These are phyloP conservation scores for Andrena hattorfiana DNA, from an alignment of 2,888 invertebrate genomes.

Conservation along the genomic window DNA sequence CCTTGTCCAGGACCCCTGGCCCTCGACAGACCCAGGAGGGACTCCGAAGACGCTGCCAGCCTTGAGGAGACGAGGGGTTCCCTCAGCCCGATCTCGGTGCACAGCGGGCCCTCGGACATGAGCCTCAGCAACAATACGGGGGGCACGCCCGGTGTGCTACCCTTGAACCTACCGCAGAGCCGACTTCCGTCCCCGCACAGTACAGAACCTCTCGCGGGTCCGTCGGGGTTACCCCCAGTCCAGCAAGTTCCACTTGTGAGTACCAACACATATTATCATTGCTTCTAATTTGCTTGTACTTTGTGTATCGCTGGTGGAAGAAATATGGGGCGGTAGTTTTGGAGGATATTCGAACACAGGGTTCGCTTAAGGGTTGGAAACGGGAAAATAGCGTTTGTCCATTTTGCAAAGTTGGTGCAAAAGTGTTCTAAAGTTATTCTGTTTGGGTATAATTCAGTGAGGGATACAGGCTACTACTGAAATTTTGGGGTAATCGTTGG, in stretches of 20 bases:
- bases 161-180: constrained; percentile 80
- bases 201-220: constrained; percentile 91
- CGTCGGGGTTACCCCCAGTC: constrained; percentile 94
- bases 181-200: constrained; percentile 88
- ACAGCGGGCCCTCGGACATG: constrained; percentile 87
- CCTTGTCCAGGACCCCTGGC: constrained; percentile 84
- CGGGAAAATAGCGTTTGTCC: too few relatives aligned
- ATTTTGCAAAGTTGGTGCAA: too few relatives aligned
- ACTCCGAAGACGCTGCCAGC: constrained; percentile 82
- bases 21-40: constrained; percentile 81
- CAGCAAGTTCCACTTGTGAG: constrained; percentile 95
- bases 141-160: constrained; percentile 79
- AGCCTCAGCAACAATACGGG: constrained; percentile 86
- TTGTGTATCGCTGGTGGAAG: too few relatives aligned
- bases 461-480: too few relatives aligned
- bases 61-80: constrained; percentile 82
- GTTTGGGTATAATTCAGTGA: too few relatives aligned
- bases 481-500: too few relatives aligned
- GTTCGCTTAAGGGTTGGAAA: too few relatives aligned
- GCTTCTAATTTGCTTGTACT: not conserved
- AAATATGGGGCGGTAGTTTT: too few relatives aligned
- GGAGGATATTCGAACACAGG: too few relatives aligned
- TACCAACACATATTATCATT: constrained; percentile 53
- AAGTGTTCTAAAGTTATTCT: too few relatives aligned
- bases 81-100: constrained; percentile 84